Evolutionary conservation across 2,888 invertebrate species (phyloP).

Genomic region (Calliphora vomitoria): DNA sequence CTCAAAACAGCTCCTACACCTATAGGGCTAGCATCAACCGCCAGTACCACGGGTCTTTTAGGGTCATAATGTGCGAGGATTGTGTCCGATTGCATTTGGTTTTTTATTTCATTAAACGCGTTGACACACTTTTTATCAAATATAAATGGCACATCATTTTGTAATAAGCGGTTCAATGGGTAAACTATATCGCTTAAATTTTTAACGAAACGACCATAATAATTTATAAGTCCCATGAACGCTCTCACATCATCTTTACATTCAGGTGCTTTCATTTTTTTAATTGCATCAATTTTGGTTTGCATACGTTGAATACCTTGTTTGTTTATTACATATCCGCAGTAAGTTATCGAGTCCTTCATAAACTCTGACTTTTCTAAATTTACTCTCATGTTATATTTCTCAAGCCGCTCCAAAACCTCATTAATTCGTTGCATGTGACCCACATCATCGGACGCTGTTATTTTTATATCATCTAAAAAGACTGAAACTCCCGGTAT

Average conservation of each 20-base stretch:
- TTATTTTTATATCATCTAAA: slow-evolving; percentile 74
- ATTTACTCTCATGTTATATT: slow-evolving; percentile 77
- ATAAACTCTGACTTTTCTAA: slow-evolving; percentile 77
- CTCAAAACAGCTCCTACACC: slow-evolving; percentile 80
- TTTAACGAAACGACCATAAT: slow-evolving; percentile 79
- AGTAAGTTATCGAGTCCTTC: slow-evolving; percentile 76
- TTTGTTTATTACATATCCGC: slow-evolving; percentile 77
- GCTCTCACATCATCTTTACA: slow-evolving; percentile 75
- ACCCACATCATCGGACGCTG: slow-evolving; percentile 73
- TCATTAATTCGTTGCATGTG: slow-evolving; percentile 76
- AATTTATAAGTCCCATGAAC: slow-evolving; percentile 74
- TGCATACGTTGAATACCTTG: slow-evolving; percentile 75
- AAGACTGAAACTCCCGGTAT: slow-evolving; percentile 75
- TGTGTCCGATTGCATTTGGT: slow-evolving; percentile 74
- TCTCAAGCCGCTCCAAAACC: slow-evolving; percentile 75
- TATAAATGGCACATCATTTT: slow-evolving; percentile 1
- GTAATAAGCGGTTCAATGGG: slow-evolving; percentile 68
- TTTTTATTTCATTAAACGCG: slow-evolving; percentile 77
- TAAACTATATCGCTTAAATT: slow-evolving; percentile 77
- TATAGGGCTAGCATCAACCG: slow-evolving; percentile 77
- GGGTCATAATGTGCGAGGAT: slow-evolving; percentile 77
- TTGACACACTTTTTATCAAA: slow-evolving; percentile 68
- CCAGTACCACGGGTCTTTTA: slow-evolving; percentile 76
- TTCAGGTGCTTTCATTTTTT: background rate
- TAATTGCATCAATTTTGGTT: slow-evolving; percentile 76